These are phyloP conservation scores for Mus caroli DNA, from an alignment of 2,797 vertebrate species.

Conservation along the genomic window DNA sequence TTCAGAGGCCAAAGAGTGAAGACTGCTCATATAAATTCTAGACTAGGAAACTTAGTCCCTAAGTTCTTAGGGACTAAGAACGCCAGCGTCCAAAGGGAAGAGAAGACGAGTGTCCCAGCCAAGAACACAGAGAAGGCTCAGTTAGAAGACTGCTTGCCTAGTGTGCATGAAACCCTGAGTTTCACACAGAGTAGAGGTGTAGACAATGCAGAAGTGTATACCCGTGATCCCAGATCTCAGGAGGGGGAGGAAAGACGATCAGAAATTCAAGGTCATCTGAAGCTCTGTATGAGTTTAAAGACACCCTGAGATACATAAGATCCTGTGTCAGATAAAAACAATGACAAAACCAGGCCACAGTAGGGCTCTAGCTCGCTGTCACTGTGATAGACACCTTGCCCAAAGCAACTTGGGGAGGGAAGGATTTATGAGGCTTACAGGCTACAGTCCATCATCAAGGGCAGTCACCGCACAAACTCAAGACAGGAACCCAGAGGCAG, in stretches of 20 bases:
- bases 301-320: neutral
- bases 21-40: neutral
- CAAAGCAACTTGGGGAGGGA: neutral
- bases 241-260: neutral
- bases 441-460: neutral
- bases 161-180: neutral
- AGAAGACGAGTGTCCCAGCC: neutral
- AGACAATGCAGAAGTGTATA: neutral
- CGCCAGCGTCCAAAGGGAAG: neutral
- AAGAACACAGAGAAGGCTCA: neutral
- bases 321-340: neutral
- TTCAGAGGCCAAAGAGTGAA: neutral
- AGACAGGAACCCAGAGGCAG: neutral
- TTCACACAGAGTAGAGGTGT: too few relatives aligned
- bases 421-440: neutral
- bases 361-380: neutral
- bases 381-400: neutral
- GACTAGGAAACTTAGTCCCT: neutral
- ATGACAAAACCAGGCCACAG: neutral
- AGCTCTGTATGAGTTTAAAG: neutral
- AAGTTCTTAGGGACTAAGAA: neutral
- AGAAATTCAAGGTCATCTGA: neutral
- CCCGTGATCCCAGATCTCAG: neutral
- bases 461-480: neutral
- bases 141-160: neutral